A percentile compares a stretch with the other conserved stretches of the same genome.
phyloP scores from a whole-genome alignment of 2,797 vertebrate species.

The Podarcis siculus region DNA sequence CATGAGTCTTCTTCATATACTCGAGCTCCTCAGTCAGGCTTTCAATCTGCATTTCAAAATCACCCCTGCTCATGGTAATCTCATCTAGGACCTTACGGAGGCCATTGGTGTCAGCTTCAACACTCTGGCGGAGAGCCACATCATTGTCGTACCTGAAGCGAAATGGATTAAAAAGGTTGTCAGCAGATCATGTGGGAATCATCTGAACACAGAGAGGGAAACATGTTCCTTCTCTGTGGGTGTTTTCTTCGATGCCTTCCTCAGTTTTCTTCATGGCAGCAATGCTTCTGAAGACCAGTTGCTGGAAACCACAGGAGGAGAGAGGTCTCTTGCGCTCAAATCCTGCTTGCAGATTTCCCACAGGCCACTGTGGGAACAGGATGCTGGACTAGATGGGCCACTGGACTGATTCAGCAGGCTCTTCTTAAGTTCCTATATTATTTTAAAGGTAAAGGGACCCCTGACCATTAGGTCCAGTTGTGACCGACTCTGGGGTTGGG shows the following conservation, averaged over 20 bases:
- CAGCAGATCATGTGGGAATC: not conserved
- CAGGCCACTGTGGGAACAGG: too few relatives aligned
- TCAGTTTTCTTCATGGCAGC: not conserved
- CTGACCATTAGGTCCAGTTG: too few relatives aligned
- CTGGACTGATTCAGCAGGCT: too few relatives aligned
- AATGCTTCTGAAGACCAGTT: too few relatives aligned
- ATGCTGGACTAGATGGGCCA: too few relatives aligned
- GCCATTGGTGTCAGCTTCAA: slow-evolving; percentile 84
- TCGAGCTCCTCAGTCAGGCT: slow-evolving; percentile 83
- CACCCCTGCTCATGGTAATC: slow-evolving; percentile 78
- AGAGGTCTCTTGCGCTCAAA: too few relatives aligned
- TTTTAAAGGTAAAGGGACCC: too few relatives aligned
- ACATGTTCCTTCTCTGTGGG: not conserved
- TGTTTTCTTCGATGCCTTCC: not conserved
- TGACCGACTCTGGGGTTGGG: too few relatives aligned
- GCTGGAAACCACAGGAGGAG: too few relatives aligned
- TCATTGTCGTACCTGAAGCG: slow-evolving; percentile 85
- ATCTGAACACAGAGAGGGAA: not conserved
- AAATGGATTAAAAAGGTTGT: not conserved
- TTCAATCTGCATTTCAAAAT: slow-evolving; percentile 86
- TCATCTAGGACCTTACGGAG: slow-evolving; percentile 86
- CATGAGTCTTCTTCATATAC: slow-evolving; percentile 85
- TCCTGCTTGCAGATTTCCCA: too few relatives aligned
- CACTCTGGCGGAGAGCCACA: slow-evolving; percentile 76
- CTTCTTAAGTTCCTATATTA: too few relatives aligned